Conservation (phyloP, 1,140 invertebrate genomes). For the Melanaphis sacchari region DNA sequence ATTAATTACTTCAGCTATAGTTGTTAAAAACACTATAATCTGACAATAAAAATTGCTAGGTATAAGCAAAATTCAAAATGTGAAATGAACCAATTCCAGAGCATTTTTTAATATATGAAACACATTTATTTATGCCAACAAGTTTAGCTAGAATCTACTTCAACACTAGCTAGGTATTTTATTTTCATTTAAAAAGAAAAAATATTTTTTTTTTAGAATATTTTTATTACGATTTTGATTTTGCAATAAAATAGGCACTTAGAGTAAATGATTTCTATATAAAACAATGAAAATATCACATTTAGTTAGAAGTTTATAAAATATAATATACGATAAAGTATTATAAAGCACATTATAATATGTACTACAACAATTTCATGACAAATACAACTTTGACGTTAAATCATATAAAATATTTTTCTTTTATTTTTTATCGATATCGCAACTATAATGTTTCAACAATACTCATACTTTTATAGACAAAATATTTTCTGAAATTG, state of each 20-base stretch:
- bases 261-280: background rate
- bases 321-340: background rate
- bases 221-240: background rate
- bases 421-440: background rate
- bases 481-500: constrained; percentile 8
- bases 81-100: background rate
- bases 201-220: background rate
- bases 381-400: constrained; percentile 3
- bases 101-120: background rate
- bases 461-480: background rate
- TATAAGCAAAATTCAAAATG: background rate
- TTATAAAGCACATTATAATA: background rate
- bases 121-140: background rate
- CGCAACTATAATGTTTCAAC: background rate
- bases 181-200: background rate
- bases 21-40: background rate
- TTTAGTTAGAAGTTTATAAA: background rate
- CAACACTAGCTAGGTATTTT: background rate
- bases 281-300: background rate
- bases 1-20: background rate
- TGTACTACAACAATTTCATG: background rate
- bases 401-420: background rate
- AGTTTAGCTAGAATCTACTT: background rate
- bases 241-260: background rate
- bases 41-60: background rate